phyloP scores from a whole-genome alignment of 2,888 invertebrate species.

The Agriopis aurantiaria region DNA sequence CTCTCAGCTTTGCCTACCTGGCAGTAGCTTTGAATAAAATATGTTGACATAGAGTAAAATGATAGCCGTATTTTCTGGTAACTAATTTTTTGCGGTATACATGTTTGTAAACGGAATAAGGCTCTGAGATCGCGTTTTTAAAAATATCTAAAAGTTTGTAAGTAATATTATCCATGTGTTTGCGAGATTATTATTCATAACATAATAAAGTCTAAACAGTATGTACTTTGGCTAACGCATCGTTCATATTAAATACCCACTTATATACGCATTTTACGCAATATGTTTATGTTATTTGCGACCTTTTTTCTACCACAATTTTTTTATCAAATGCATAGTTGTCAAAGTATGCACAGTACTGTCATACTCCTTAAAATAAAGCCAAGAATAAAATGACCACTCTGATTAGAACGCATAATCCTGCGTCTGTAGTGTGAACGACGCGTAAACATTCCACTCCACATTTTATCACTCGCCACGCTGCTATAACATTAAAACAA shows the following conservation, averaged over 20 bases:
- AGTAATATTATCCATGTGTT: background rate
- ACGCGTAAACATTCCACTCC: background rate
- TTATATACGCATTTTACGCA: too few species aligned
- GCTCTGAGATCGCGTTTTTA: background rate
- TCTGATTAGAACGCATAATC: too few species aligned
- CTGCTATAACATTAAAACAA: conserved; percentile 35
- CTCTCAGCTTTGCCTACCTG: conserved; percentile 25
- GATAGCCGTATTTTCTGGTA: conserved; percentile 8
- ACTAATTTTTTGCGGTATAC: conserved; percentile 8
- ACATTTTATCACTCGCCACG: conserved; percentile 18
- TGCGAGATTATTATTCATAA: background rate
- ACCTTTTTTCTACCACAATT: too few species aligned
- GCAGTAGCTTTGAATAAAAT: conserved; percentile 25
- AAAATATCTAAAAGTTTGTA: background rate
- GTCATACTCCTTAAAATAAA: too few species aligned
- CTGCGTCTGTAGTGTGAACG: too few species aligned
- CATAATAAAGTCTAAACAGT: background rate
- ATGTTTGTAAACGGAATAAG: conserved; percentile 1
- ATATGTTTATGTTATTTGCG: too few species aligned
- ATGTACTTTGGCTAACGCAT: background rate
- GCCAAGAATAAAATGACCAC: too few species aligned
- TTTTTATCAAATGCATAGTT: too few species aligned
- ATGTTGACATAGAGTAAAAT: conserved; percentile 29
- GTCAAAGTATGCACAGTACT: too few species aligned
- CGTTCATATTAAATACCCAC: too few species aligned